phyloP scores from a whole-genome alignment of 2,113 vertebrate genomes.

The Symphodus melops region DNA sequence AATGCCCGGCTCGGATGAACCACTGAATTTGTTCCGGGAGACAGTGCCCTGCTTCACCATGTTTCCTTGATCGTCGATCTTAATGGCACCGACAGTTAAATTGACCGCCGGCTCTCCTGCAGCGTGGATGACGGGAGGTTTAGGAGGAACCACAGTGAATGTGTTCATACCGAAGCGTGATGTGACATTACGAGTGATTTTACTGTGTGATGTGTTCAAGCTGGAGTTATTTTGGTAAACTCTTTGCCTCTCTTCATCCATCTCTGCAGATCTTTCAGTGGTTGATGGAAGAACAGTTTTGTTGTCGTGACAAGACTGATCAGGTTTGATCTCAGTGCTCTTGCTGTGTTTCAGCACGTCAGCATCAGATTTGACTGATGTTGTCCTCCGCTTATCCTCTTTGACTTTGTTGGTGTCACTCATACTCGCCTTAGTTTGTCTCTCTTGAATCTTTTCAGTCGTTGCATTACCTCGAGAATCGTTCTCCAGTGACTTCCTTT shows the following conservation, averaged over 20 bases:
- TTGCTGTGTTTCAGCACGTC: slow-evolving; percentile 28
- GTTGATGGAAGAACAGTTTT: slow-evolving; percentile 21
- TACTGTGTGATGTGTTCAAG: slow-evolving; percentile 68
- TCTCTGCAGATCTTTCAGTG: slow-evolving; percentile 36
- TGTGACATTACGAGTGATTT: slow-evolving; percentile 76
- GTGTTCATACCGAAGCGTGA: slow-evolving; percentile 91
- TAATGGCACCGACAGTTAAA: slow-evolving; percentile 86
- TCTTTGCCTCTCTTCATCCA: slow-evolving; percentile 35
- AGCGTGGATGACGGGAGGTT: slow-evolving; percentile 79
- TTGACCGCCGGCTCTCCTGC: slow-evolving; percentile 74
- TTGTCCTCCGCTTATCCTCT: slow-evolving; percentile 26
- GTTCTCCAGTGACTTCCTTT: slow-evolving; percentile 9
- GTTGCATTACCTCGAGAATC: slow-evolving; percentile 26
- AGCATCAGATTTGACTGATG: slow-evolving; percentile 27
- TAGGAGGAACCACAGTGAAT: slow-evolving; percentile 92
- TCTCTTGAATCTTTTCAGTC: slow-evolving; percentile 21
- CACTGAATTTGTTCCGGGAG: slow-evolving; percentile 45
- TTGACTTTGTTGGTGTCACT: slow-evolving; percentile 18
- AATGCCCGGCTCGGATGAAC: slow-evolving; percentile 25
- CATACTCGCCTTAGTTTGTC: slow-evolving; percentile 6
- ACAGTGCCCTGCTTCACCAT: slow-evolving; percentile 78
- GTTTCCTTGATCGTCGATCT: slow-evolving; percentile 95
- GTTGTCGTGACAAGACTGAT: slow-evolving; percentile 36
- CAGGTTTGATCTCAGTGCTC: slow-evolving; percentile 17
- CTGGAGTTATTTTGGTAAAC: slow-evolving; percentile 49